Conservation (phyloP, 2,888 invertebrate species). For the Helobdella robusta region DNA sequence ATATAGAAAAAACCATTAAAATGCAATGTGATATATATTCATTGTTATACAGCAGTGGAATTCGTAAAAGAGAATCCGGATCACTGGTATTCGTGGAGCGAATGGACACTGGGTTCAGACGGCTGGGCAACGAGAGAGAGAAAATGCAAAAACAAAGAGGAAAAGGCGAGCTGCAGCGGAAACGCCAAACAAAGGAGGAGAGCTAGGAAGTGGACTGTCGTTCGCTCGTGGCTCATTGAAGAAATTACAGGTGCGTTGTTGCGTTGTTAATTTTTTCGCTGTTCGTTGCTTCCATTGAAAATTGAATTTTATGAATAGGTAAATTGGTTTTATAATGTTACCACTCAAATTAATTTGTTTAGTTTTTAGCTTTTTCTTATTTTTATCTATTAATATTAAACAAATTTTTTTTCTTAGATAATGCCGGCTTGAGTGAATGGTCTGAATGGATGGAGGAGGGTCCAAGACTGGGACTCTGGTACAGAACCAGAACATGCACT, state of each 20-base stretch:
- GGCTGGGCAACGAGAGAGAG: constrained; percentile 16
- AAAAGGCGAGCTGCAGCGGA: neutral
- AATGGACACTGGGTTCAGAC: constrained; percentile 9
- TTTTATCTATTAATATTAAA: neutral
- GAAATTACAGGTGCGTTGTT: neutral
- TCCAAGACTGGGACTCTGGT: neutral
- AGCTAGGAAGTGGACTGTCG: neutral
- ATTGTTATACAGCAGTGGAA: neutral
- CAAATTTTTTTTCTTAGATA: neutral
- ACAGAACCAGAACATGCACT: neutral
- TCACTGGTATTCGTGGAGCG: constrained; percentile 8
- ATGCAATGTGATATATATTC: too few relatives aligned
- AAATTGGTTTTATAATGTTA: neutral
- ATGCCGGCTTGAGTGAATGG: neutral
- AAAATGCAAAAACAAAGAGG: constrained; percentile 4
- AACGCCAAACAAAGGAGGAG: constrained; percentile 4
- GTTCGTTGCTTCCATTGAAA: neutral
- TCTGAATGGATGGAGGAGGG: neutral
- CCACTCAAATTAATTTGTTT: neutral
- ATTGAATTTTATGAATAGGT: neutral
- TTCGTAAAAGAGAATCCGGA: constrained; percentile 11
- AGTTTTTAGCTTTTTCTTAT: neutral
- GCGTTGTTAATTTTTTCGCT: neutral
- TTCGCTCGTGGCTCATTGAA: neutral
- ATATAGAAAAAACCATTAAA: too few relatives aligned